Conservation (phyloP, 2,113 vertebrate genomes). For the Erythrolamprus reginae region DNA sequence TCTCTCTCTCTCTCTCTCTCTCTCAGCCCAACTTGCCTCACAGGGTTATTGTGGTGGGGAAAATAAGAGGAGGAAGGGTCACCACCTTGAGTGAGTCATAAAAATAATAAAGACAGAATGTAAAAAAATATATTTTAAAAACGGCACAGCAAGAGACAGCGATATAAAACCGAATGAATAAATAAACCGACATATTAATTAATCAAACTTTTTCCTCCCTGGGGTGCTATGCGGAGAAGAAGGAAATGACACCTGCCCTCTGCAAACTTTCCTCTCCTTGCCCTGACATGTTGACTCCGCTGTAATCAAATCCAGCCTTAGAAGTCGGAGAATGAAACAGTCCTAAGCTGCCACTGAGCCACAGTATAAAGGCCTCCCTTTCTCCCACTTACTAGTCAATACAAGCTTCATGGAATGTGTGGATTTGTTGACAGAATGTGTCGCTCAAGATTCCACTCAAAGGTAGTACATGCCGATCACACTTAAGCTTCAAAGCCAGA, state of each 20-base stretch:
- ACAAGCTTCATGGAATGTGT: conserved; percentile 23
- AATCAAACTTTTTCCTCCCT: background rate
- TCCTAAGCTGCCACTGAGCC: conserved; percentile 12
- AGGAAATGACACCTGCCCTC: conserved; percentile 17
- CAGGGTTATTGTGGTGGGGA: background rate
- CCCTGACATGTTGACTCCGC: conserved; percentile 4
- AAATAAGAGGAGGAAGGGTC: background rate
- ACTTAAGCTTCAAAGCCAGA: conserved; percentile 26
- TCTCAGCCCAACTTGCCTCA: background rate
- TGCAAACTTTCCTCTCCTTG: conserved; percentile 7
- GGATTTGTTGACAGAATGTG: conserved; percentile 20
- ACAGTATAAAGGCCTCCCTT: background rate
- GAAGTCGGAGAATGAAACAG: conserved; percentile 22
- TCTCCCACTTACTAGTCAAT: conserved; percentile 10
- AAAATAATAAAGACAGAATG: background rate
- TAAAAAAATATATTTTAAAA: background rate
- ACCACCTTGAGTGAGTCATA: background rate
- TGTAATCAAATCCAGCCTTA: conserved; percentile 9
- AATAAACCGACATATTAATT: background rate
- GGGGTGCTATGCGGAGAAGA: background rate
- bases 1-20: background rate
- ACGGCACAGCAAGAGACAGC: background rate
- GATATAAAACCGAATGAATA: background rate
- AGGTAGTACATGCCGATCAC: background rate
- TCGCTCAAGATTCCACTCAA: conserved; percentile 11